Conservation (phyloP, 2,113 vertebrate species). For the Myiozetetes cayanensis region DNA sequence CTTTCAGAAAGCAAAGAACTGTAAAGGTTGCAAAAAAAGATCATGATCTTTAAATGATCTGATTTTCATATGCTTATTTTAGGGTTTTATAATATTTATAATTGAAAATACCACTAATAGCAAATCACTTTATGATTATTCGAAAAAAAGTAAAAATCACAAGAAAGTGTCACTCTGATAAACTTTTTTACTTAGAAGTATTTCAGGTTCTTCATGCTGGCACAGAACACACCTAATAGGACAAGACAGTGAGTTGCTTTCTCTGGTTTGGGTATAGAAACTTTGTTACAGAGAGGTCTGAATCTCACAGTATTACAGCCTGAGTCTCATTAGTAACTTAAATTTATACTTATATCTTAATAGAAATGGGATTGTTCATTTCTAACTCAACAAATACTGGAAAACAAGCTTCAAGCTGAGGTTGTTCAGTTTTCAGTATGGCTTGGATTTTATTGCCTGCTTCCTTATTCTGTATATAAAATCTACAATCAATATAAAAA, state of each 20-base stretch:
- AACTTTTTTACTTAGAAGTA: background rate
- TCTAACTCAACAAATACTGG: background rate
- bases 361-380: background rate
- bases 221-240: background rate
- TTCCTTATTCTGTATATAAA: background rate
- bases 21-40: background rate
- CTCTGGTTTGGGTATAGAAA: background rate
- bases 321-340: background rate
- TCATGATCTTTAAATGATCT: background rate
- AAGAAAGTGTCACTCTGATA: background rate
- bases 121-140: background rate
- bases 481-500: background rate
- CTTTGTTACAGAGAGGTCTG: fast-evolving
- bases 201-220: background rate
- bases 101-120: background rate
- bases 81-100: background rate
- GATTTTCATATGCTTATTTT: background rate
- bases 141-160: background rate
- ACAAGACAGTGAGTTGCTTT: background rate
- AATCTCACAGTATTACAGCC: background rate
- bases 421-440: background rate
- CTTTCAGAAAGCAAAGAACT: background rate
- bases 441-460: background rate
- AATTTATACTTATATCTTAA: background rate
- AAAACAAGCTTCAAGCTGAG: background rate